phyloP scores from a whole-genome alignment of 2,888 invertebrate genomes.

The Lysandra coridon region DNA sequence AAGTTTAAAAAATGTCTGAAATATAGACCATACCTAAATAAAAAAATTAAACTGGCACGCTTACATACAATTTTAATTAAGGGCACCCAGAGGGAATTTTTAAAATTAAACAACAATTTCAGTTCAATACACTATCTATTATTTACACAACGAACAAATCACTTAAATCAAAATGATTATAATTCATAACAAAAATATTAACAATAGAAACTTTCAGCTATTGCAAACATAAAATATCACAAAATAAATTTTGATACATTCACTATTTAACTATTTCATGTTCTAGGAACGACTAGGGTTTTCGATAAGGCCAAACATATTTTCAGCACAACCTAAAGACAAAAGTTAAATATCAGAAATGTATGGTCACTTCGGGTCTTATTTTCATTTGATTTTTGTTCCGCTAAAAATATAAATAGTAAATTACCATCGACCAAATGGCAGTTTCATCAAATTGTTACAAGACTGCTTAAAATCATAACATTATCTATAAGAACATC shows the following conservation, averaged over 20 bases:
- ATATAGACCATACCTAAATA: too few species aligned
- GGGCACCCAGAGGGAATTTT: neutral
- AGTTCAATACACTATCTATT: constrained; percentile 70
- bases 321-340: neutral
- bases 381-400: neutral
- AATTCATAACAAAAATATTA: constrained; percentile 52
- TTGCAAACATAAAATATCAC: constrained; percentile 41
- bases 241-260: constrained; percentile 29
- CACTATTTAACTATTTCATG: neutral
- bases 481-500: constrained; percentile 18
- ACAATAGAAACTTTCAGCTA: constrained; percentile 50
- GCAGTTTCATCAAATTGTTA: neutral
- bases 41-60: too few species aligned
- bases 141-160: constrained; percentile 76
- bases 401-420: neutral
- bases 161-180: constrained; percentile 63
- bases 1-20: too few species aligned
- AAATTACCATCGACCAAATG: neutral
- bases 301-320: neutral
- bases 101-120: constrained; percentile 46
- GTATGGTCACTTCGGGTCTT: neutral
- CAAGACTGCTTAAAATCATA: neutral
- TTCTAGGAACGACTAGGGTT: constrained; percentile 28
- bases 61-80: too few species aligned
- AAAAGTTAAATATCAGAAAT: neutral